These are phyloP conservation scores for Gasterosteus nipponicus DNA, from an alignment of 2,113 vertebrate genomes.

Conservation along the genomic window DNA sequence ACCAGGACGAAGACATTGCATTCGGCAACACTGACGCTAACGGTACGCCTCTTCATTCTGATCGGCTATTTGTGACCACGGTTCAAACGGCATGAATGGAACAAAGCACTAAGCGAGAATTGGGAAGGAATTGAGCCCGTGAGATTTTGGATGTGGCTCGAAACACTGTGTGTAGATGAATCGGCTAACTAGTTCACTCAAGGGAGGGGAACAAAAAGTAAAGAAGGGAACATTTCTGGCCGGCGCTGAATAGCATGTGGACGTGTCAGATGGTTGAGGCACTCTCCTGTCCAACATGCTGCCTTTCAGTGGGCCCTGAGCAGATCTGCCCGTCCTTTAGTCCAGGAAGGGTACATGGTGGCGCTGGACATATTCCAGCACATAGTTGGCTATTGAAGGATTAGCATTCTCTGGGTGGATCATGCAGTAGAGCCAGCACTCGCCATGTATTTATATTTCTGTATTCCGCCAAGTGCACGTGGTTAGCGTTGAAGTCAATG, in stretches of 20 bases:
- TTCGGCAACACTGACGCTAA: slow-evolving; percentile 96
- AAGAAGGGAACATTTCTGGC: slow-evolving; percentile 50
- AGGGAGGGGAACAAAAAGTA: slow-evolving; percentile 18
- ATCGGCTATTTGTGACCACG: background rate
- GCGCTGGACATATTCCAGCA: slow-evolving; percentile 56
- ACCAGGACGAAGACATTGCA: slow-evolving; percentile 88
- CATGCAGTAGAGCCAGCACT: slow-evolving; percentile 28
- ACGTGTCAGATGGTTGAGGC: slow-evolving; percentile 72
- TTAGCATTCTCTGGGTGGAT: slow-evolving; percentile 39
- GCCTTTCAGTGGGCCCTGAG: slow-evolving; percentile 63
- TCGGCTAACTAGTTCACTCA: slow-evolving; percentile 22
- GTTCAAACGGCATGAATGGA: slow-evolving; percentile 16
- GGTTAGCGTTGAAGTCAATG: background rate
- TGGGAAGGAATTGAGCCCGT: background rate
- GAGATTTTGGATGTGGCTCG: background rate
- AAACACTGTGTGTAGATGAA: slow-evolving; percentile 8
- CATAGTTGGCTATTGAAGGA: slow-evolving; percentile 50
- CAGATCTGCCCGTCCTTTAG: slow-evolving; percentile 64
- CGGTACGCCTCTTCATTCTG: slow-evolving; percentile 75
- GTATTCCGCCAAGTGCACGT: background rate
- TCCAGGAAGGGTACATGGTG: slow-evolving; percentile 65
- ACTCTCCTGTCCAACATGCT: slow-evolving; percentile 66
- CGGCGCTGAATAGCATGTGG: slow-evolving; percentile 49
- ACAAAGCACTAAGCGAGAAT: background rate
- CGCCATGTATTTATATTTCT: slow-evolving; percentile 12